Conservation (phyloP, 2,797 vertebrate species). For the Podarcis lilfordi region DNA sequence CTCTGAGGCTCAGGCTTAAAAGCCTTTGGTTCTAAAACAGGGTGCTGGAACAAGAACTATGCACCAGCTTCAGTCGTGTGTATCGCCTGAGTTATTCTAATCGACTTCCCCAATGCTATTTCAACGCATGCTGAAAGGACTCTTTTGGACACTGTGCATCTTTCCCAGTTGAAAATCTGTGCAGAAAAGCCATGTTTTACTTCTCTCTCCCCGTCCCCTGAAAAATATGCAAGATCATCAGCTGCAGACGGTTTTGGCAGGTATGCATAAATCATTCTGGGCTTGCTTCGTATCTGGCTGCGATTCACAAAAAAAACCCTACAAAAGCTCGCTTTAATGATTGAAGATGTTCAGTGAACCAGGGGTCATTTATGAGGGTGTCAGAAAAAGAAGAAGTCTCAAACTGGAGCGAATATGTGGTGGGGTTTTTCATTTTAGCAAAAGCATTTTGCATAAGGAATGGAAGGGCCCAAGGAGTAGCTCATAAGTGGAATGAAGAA, state of each 20-base stretch:
- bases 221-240: not conserved
- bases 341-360: constrained; percentile 21
- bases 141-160: not conserved
- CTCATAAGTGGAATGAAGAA: not conserved
- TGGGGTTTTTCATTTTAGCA: not conserved
- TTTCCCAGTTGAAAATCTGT: not conserved
- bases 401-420: not conserved
- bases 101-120: not conserved
- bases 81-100: not conserved
- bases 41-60: too few species aligned
- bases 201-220: constrained; percentile 14
- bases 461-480: not conserved
- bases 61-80: too few species aligned
- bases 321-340: not conserved
- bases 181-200: constrained; percentile 12
- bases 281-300: constrained; percentile 16
- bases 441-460: not conserved
- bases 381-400: not conserved
- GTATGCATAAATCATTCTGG: constrained; percentile 6
- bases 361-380: not conserved
- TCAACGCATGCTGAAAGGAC: not conserved
- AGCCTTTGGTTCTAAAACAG: too few species aligned
- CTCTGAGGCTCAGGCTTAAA: too few species aligned
- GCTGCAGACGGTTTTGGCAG: constrained; percentile 19
- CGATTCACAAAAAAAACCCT: not conserved